Conservation (phyloP, 2,797 vertebrate genomes). For the Premnoplex brunnescens region DNA sequence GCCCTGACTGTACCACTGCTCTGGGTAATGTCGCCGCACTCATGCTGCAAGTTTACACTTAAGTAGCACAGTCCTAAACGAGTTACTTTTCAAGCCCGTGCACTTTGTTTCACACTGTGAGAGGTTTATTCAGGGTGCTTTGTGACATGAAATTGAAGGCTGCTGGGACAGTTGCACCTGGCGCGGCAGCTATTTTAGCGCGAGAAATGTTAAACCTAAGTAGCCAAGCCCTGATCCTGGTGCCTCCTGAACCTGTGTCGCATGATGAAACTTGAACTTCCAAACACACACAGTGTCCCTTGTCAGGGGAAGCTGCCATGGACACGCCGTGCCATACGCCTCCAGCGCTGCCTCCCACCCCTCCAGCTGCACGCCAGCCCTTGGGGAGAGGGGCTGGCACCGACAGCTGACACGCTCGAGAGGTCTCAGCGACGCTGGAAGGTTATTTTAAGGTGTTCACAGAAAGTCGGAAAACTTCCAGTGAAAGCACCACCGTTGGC, state of each 20-base stretch:
- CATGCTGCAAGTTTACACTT: constrained; percentile 71
- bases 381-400: neutral
- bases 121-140: constrained; percentile 68
- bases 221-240: constrained; percentile 58
- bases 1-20: neutral
- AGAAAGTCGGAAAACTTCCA: neutral
- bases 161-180: constrained; percentile 79
- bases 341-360: constrained; percentile 1
- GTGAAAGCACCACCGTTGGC: rapidly evolving
- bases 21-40: constrained; percentile 16
- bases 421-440: neutral
- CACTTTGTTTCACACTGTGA: constrained; percentile 69
- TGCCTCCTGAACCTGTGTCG: constrained; percentile 70
- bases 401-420: constrained; percentile 1
- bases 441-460: neutral
- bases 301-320: constrained; percentile 64
- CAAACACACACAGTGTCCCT: constrained; percentile 48
- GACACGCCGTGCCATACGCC: neutral
- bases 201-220: constrained; percentile 75
- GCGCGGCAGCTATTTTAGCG: constrained; percentile 78
- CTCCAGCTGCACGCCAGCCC: neutral
- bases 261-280: constrained; percentile 78
- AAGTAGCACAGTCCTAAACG: neutral
- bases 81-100: constrained; percentile 21
- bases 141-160: constrained; percentile 75